phyloP scores from a whole-genome alignment of 2,888 invertebrate genomes.

The Troglohyphantes excavatus region DNA sequence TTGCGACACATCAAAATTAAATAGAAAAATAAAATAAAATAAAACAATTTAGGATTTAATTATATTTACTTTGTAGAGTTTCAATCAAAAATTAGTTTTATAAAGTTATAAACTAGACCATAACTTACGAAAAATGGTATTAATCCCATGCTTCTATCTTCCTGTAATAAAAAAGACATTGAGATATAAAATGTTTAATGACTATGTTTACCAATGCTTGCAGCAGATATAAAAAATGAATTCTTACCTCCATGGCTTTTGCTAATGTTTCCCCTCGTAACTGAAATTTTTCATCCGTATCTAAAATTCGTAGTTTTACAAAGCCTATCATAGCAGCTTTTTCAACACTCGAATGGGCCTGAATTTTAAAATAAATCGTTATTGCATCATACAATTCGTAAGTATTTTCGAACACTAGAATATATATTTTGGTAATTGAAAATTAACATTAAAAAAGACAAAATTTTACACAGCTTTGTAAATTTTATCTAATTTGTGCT shows the following conservation, averaged over 20 bases:
- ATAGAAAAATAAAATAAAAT: no score
- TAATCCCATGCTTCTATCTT: slow-evolving; percentile 95
- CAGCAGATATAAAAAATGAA: neutral
- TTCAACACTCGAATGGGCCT: slow-evolving; percentile 94
- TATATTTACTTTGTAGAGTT: no score
- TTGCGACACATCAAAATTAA: no score
- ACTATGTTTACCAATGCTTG: neutral
- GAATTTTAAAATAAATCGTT: slow-evolving; percentile 14
- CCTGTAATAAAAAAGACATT: slow-evolving; percentile 84
- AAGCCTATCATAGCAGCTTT: slow-evolving; percentile 97
- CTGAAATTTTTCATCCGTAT: slow-evolving; percentile 92
- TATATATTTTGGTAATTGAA: no score
- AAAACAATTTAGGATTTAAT: no score
- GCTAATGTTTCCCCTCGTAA: slow-evolving; percentile 90
- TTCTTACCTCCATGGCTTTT: slow-evolving; percentile 85
- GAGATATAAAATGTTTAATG: neutral
- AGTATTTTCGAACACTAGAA: no score
- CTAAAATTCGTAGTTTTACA: slow-evolving; percentile 93
- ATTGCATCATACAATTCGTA: no score
- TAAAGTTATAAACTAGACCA: no score
- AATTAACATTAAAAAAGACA: no score
- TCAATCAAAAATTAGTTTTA: no score
- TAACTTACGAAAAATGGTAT: slow-evolving; percentile 95
- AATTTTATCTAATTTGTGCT: no score
- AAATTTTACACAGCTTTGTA: no score